Conservation (phyloP, 2,113 vertebrate species). For the Sander lucioperca region DNA sequence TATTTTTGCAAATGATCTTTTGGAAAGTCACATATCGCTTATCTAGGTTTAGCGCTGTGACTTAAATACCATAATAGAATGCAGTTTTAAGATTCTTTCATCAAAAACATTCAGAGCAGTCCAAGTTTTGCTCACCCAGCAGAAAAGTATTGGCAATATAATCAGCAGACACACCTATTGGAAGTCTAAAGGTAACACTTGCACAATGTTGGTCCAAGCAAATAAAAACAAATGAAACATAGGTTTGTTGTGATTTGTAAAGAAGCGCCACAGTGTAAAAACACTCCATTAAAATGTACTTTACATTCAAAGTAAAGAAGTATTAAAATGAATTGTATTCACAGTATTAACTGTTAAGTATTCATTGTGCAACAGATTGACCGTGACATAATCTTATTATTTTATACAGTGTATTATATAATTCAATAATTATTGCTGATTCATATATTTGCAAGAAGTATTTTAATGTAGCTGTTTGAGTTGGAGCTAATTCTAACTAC, state of each 20-base stretch:
- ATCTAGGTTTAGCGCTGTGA: neutral
- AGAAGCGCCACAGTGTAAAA: neutral
- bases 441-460: too few species aligned
- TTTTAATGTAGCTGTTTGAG: too few species aligned
- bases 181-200: slow-evolving; percentile 12
- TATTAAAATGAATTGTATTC: neutral
- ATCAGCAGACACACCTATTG: slow-evolving; percentile 23
- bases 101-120: too few species aligned
- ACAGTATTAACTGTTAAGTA: neutral
- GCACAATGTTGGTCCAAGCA: neutral
- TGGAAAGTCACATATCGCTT: neutral
- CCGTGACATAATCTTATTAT: neutral
- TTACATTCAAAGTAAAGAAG: neutral
- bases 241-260: neutral
- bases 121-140: neutral
- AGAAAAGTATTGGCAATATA: neutral
- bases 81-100: too few species aligned
- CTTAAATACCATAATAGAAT: neutral
- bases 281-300: neutral
- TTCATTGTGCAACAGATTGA: neutral
- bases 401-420: neutral
- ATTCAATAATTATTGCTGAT: too few species aligned
- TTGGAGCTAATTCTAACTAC: too few species aligned
- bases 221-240: neutral
- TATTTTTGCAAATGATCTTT: neutral